Conservation (phyloP, 1,140 invertebrate genomes). For the Drosophila busckii region DNA sequence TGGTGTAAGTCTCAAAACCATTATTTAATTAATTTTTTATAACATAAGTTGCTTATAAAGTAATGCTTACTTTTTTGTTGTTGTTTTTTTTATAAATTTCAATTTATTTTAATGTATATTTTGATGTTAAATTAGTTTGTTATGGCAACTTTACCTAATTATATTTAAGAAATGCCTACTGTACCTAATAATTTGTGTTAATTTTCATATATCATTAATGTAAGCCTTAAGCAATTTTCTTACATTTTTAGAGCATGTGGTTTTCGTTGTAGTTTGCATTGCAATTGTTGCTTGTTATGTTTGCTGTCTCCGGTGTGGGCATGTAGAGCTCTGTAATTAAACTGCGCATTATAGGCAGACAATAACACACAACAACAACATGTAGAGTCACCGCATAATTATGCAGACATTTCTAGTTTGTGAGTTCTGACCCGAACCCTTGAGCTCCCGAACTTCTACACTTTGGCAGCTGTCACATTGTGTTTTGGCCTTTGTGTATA, state of each 20-base stretch:
- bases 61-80: too few relatives aligned
- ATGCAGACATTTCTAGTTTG: slow-evolving; percentile 50
- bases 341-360: slow-evolving; percentile 62
- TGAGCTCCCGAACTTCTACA: too few relatives aligned
- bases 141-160: too few relatives aligned
- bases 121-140: too few relatives aligned
- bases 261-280: not conserved
- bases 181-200: too few relatives aligned
- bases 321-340: slow-evolving; percentile 63
- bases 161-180: too few relatives aligned
- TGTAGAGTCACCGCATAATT: slow-evolving; percentile 48
- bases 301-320: slow-evolving; percentile 62
- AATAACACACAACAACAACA: slow-evolving; percentile 9
- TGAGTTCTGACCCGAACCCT: slow-evolving; percentile 20
- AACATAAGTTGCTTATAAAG: too few relatives aligned
- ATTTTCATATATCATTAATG: not conserved
- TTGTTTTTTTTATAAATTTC: too few relatives aligned
- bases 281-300: slow-evolving; percentile 33
- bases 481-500: slow-evolving; percentile 48
- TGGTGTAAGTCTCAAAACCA: too few relatives aligned
- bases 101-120: too few relatives aligned
- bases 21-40: too few relatives aligned
- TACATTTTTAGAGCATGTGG: slow-evolving; percentile 26
- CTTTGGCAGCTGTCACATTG: slow-evolving; percentile 65
- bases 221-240: not conserved